Conservation (phyloP, 1,140 invertebrate species). For the Zaprionus tsacasi region DNA sequence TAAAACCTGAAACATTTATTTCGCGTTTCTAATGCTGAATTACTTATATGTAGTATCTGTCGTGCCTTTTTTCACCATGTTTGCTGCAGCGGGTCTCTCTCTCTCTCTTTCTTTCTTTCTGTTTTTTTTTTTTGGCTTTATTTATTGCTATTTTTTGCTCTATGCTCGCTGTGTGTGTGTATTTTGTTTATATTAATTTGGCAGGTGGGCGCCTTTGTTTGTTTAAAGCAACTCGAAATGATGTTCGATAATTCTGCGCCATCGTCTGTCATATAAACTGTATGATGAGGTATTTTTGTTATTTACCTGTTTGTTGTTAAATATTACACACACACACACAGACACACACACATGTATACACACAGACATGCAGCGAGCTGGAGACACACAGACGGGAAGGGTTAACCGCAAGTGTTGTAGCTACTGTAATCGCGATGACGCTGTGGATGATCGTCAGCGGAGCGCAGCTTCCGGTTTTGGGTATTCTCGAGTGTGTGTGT, state of each 20-base stretch:
- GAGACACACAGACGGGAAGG: constrained; percentile 19
- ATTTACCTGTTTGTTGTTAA: constrained; percentile 54
- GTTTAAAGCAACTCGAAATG: constrained; percentile 60
- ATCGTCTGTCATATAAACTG: constrained; percentile 55
- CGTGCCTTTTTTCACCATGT: constrained; percentile 56
- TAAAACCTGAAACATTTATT: constrained; percentile 74
- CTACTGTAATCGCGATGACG: constrained; percentile 55
- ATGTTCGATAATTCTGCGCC: constrained; percentile 44
- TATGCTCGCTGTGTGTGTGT: constrained; percentile 22
- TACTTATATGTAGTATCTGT: constrained; percentile 57
- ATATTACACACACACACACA: constrained; percentile 27
- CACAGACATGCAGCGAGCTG: not conserved
- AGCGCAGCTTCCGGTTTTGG: constrained; percentile 77
- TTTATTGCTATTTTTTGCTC: constrained; percentile 14
- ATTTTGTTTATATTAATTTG: constrained; percentile 63
- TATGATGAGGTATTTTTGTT: constrained; percentile 58
- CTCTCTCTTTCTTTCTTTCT: constrained; percentile 23
- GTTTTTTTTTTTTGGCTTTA: constrained; percentile 34
- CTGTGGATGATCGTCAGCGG: constrained; percentile 28
- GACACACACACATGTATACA: constrained; percentile 20
- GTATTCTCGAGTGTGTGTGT: constrained; percentile 51
- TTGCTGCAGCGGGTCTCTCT: constrained; percentile 57
- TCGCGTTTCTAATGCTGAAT: constrained; percentile 74
- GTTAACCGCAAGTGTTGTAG: constrained; percentile 66
- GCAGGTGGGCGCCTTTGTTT: constrained; percentile 76